Conservation (phyloP, 2,888 invertebrate genomes). For the Lymantria dispar region DNA sequence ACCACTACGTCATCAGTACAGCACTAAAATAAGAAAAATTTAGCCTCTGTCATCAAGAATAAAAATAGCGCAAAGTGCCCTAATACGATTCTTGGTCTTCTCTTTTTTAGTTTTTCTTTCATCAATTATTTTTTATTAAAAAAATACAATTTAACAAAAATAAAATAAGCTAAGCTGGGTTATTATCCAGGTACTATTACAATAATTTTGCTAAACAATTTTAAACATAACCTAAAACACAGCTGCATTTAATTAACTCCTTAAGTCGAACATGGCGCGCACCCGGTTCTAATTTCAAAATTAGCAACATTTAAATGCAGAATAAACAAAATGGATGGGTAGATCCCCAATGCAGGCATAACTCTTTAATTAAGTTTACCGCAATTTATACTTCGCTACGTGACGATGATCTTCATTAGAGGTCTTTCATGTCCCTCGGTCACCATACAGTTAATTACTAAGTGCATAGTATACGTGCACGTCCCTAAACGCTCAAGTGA, state of each 20-base stretch:
- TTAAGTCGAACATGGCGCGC: not conserved
- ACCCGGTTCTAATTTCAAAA: conserved; percentile 9
- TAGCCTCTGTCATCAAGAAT: no score
- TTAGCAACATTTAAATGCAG: conserved; percentile 19
- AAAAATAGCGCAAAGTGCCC: no score
- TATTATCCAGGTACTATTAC: no score
- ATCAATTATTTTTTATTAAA: no score
- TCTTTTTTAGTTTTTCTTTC: no score
- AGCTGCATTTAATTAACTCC: not conserved
- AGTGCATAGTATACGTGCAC: conserved; percentile 23
- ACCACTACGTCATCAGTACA: no score
- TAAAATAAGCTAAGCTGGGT: no score
- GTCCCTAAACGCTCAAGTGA: conserved; percentile 16
- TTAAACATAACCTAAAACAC: not conserved
- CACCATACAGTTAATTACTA: conserved; percentile 25
- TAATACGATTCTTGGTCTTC: no score
- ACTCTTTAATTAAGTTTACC: conserved; percentile 65
- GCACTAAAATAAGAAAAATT: no score
- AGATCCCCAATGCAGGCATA: conserved; percentile 20
- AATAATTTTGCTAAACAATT: not conserved
- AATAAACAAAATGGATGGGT: conserved; percentile 21
- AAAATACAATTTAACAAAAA: no score
- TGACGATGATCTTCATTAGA: conserved; percentile 49
- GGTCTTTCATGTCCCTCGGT: conserved; percentile 28
- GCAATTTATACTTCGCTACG: conserved; percentile 62